phyloP scores from a whole-genome alignment of 92 coral and sea anemone genomes.

The Epizoanthus scotinus region DNA sequence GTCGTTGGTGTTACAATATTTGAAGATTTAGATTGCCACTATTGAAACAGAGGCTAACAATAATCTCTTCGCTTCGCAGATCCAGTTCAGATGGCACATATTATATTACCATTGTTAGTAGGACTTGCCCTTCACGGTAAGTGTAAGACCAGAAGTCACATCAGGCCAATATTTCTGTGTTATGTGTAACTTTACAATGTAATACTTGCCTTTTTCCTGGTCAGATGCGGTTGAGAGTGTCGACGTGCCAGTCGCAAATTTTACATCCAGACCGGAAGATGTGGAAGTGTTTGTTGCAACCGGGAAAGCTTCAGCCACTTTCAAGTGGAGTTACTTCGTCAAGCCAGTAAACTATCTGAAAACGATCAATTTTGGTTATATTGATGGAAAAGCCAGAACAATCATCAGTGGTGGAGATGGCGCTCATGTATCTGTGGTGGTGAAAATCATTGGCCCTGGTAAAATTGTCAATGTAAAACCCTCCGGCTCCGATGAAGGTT shows the following conservation, averaged over 20 bases:
- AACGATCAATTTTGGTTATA: slow-evolving; percentile 17
- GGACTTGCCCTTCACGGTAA: slow-evolving; percentile 1
- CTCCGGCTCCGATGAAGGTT: neutral
- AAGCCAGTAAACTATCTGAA: neutral
- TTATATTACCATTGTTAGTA: neutral
- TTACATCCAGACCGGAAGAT: slow-evolving; percentile 26
- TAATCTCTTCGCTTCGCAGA: neutral
- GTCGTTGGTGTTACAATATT: neutral
- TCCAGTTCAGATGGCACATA: slow-evolving; percentile 18
- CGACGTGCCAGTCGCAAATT: slow-evolving; percentile 2
- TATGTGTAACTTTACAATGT: neutral
- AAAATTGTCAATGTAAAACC: neutral
- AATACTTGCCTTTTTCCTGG: neutral
- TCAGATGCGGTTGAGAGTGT: slow-evolving; percentile 15
- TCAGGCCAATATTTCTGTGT: neutral
- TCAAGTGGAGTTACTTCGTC: slow-evolving; percentile 25
- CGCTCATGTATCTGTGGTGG: neutral
- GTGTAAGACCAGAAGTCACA: neutral
- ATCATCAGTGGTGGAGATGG: too few species aligned
- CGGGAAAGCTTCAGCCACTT: slow-evolving; percentile 23
- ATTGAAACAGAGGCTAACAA: neutral
- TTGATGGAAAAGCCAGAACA: neutral
- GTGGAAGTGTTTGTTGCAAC: slow-evolving; percentile 1
- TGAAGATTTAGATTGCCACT: neutral
- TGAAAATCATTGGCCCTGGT: neutral